Evolutionary conservation across 2,797 vertebrate genomes (phyloP), one percentile per base, ranked within the genome.

Genomic region (Channa striata): DNA sequence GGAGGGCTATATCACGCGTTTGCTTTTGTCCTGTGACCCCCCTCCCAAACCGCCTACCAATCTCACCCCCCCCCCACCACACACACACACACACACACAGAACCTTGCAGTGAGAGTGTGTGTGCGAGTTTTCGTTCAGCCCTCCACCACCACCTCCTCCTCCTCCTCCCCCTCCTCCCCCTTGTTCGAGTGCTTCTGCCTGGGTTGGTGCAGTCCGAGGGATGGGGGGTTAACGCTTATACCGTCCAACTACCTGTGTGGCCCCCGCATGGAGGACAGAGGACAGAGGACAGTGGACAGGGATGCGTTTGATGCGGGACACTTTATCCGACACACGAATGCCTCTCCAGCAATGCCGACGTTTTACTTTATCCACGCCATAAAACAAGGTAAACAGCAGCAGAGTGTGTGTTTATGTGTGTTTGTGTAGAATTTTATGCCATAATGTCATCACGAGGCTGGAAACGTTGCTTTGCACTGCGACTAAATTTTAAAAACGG

Each of bases 221-320:
- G 93, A 96, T 96, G 96, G 93, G 92, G 92, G 92, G 88, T 88
- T 90, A 59, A 79, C 80, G 82, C 70, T 85, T 89, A 89, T 90
- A 91, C 86, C 91, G 85, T 87, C 81, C 82, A 59, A 89, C 96
- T 97, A 97, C 96, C 96, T 98, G 97, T 98, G 97, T 97, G 96
- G 96, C 96, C 96, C 87, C 94, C 72, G 89, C 80, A 84, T 83
- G 89, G 88, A 84, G 91, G 91, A 94, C 91, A 89, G 85, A 74
- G 83, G 78, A 77, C 81, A 89, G 76, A 90, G 93, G n/a, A 94
- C 91, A 89, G 85, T 75, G 83, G 78, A 77, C 81, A 89, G 76
- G 91, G 93, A 92, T 93, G 89, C 90, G 90, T 91, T 82, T 80
- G 92, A 92, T 72, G 88, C 90, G 75, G 72, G 69, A 76, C 60